These are phyloP conservation scores for Brenthis ino DNA, from an alignment of 2,888 invertebrate genomes.

Conservation along the genomic window DNA sequence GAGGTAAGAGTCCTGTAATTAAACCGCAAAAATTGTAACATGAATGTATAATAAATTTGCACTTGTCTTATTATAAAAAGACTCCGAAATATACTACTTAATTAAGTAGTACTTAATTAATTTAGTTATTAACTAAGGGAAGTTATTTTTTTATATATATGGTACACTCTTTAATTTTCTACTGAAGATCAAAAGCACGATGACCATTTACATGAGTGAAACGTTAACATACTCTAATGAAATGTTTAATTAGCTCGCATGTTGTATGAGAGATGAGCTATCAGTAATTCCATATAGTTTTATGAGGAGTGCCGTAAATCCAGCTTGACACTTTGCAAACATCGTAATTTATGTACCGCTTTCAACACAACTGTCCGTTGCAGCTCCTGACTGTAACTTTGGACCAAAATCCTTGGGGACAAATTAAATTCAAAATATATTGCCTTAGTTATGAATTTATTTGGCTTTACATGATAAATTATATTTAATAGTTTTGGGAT, in stretches of 20 bases:
- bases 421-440: conserved; percentile 34
- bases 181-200: neutral
- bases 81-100: no score
- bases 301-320: conserved; percentile 33
- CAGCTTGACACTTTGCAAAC: conserved; percentile 35
- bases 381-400: conserved; percentile 34
- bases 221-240: neutral
- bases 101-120: no score
- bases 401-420: conserved; percentile 28
- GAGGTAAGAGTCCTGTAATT: no score
- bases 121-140: no score
- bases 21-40: no score
- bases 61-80: no score
- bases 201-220: neutral
- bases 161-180: neutral
- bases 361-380: conserved; percentile 38
- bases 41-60: no score
- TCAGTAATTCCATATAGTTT: conserved; percentile 26
- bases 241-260: conserved; percentile 15
- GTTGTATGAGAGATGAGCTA: conserved; percentile 14
- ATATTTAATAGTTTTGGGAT: neutral
- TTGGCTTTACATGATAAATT: conserved; percentile 11
- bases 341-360: conserved; percentile 38
- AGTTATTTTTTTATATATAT: neutral
- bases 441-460: conserved; percentile 23